Evolutionary conservation across 2,797 vertebrate species (phyloP), one percentile per base, ranked within the genome.

Genomic region (Petrocephalus schoutedeni): DNA sequence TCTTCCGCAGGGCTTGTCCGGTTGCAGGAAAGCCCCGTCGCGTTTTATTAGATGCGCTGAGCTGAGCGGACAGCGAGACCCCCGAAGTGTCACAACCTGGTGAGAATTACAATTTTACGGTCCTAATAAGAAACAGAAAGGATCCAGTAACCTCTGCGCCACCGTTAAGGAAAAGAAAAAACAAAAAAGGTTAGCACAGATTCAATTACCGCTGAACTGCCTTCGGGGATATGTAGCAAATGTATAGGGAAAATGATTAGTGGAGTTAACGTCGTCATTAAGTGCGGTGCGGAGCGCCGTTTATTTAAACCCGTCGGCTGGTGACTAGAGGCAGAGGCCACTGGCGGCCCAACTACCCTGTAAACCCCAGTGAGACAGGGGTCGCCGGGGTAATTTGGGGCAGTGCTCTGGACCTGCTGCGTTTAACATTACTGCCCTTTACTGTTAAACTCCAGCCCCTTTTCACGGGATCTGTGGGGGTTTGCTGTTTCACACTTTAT

Each of bases 181-280:
- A 77, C 41, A 41, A 77, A 77, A 77, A 77, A 59, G 92, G 92
- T 91, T 91, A 92, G 28, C 58, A 92, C 94, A 91, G 89, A 94
- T 92, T 93, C 92, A 93, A 92, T 93, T 93, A 93, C 92, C 89
- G 88, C 86, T 90, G 93, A 87, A 49, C 87, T 23, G 90, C 91
- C 91, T 93, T 89, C 87, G 87, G 89, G 57, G 56, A 86, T 87
- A 86, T 53, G 90, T 90, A 90, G 91, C 0, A 88, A 88, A 93
- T 90, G 90, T 12, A 90, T 74, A 92, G 90, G 87, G 74, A 92
- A 74, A 93, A 91, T 77, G 19, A 93, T 91, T 84, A 93, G 88
- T 77, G 77, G 82, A 91, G 67, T 86, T 49, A 85, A 71, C 91
- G 91, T 91, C 92, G 90, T 90, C 92, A 91, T 91, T 92, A 92